Conservation (phyloP, 2,888 invertebrate genomes). For the Noctua janthe region DNA sequence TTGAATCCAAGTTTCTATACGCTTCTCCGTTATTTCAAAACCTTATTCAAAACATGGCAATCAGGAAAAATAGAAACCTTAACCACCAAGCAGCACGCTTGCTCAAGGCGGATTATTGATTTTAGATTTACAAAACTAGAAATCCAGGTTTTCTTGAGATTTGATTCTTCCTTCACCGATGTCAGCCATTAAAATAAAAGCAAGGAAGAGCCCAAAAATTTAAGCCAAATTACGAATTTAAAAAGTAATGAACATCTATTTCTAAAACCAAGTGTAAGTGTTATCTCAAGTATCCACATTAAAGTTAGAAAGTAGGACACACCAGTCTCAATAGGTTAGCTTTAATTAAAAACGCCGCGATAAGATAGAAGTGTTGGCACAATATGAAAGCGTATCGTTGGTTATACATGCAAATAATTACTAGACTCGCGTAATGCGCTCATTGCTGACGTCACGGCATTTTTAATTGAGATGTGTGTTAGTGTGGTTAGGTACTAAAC, state of each 20-base stretch:
- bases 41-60: no score
- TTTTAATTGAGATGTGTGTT: constrained; percentile 5
- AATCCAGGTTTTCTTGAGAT: no score
- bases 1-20: not conserved
- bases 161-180: no score
- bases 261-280: not conserved
- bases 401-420: constrained; percentile 55
- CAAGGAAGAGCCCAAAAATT: not conserved
- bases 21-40: no score
- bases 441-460: constrained; percentile 30
- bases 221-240: not conserved
- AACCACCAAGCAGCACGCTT: no score
- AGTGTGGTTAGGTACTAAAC: constrained; percentile 7
- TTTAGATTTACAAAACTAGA: no score
- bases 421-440: constrained; percentile 32
- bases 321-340: constrained; percentile 1
- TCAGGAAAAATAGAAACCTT: no score
- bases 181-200: no score
- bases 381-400: constrained; percentile 6
- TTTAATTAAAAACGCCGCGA: constrained; percentile 54
- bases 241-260: not conserved
- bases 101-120: no score
- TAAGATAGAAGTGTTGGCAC: constrained; percentile 35
- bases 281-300: constrained; percentile 10
- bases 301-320: constrained; percentile 42